phyloP scores from a whole-genome alignment of 2,113 vertebrate genomes.

The Oxygymnocypris stewartii region DNA sequence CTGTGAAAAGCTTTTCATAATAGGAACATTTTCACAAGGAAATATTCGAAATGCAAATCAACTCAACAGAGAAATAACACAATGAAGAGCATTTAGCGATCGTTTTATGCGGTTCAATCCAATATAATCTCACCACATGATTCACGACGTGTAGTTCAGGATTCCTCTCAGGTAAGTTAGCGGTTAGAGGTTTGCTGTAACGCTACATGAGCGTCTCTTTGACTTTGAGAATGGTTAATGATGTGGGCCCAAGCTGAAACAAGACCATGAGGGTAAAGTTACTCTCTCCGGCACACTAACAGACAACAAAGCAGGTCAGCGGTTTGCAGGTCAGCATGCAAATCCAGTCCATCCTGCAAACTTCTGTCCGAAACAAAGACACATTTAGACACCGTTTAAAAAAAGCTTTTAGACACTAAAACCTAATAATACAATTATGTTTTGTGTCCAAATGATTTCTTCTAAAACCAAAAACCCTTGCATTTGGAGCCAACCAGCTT shows the following conservation, averaged over 20 bases:
- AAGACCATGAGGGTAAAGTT: conserved; percentile 31
- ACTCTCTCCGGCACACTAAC: conserved; percentile 15
- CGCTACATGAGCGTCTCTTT: conserved; percentile 30
- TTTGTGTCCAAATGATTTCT: background rate
- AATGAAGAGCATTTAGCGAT: background rate
- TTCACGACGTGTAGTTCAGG: background rate
- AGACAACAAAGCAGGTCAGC: conserved; percentile 33
- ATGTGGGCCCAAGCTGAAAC: conserved; percentile 27
- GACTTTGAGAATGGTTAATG: conserved; percentile 35
- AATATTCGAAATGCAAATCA: background rate
- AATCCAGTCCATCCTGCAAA: background rate
- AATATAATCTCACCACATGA: background rate
- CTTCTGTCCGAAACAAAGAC: background rate
- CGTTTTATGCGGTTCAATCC: background rate
- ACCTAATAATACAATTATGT: background rate
- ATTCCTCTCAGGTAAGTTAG: background rate
- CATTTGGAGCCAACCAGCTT: background rate
- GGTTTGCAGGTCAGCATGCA: background rate
- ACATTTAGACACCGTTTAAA: background rate
- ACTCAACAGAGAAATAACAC: background rate
- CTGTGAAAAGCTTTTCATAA: conserved; percentile 8
- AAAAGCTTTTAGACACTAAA: background rate
- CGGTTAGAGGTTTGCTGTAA: conserved; percentile 20
- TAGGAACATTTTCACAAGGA: background rate
- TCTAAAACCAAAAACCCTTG: background rate